Evolutionary conservation across 2,888 invertebrate genomes (phyloP).

Genomic region (Metalampra italica): DNA sequence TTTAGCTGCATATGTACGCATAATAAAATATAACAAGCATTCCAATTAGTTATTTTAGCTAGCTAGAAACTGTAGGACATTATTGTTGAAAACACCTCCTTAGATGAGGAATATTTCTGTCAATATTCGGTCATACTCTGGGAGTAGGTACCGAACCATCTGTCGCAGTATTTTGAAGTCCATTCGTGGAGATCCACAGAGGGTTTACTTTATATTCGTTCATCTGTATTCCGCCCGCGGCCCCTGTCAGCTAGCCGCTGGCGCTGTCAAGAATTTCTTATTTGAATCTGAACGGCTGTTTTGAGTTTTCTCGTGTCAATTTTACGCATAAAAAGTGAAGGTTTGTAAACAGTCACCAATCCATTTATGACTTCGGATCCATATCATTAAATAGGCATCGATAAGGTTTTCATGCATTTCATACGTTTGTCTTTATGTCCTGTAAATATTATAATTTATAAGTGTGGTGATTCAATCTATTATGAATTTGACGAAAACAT

Average conservation of each 20-base stretch:
- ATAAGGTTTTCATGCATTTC: too few relatives aligned
- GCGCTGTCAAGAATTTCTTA: constrained; percentile 52
- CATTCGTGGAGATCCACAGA: constrained; percentile 41
- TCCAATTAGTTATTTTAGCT: too few relatives aligned
- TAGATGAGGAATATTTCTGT: not conserved
- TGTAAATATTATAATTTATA: too few relatives aligned
- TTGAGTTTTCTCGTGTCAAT: constrained; percentile 19
- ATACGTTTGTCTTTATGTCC: too few relatives aligned
- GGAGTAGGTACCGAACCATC: constrained; percentile 22
- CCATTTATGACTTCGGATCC: too few relatives aligned
- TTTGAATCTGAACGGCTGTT: constrained; percentile 41
- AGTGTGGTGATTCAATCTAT: too few relatives aligned
- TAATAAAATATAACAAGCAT: too few relatives aligned
- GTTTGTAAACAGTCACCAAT: not conserved
- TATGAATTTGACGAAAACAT: too few relatives aligned
- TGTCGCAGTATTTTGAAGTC: constrained; percentile 43
- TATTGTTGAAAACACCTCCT: too few relatives aligned
- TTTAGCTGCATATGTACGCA: too few relatives aligned
- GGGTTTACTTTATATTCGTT: constrained; percentile 50
- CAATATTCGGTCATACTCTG: constrained; percentile 9
- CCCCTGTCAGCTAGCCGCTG: constrained; percentile 29
- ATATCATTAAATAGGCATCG: too few relatives aligned
- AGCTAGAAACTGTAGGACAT: too few relatives aligned
- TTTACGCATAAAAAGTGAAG: not conserved
- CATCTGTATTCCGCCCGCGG: constrained; percentile 53